Base-by-base conservation (phyloP, 1,140 invertebrate species). In the Lordiphosa stackelbergi region DNA sequence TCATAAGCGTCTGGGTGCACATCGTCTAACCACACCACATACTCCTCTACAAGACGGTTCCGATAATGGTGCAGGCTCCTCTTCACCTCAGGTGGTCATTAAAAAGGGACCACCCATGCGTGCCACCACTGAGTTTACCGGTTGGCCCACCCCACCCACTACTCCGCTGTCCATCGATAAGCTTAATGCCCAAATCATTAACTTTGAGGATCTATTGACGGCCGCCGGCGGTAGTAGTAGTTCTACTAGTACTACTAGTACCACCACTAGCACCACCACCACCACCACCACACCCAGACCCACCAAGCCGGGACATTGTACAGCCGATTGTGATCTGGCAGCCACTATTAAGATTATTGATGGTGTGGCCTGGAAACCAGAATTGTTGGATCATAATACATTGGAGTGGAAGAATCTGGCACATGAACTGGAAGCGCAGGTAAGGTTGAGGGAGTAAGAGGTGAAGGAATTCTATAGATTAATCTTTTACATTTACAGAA, bases 81-180 rank as follows among this genome's bases (percentile, higher is more conserved):
- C 78, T 37, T 86, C 88, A 1, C 90, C 92, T 1, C 88, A 90
- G 0, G 92, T 93, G 4, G 91, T 91, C 35, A 95, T 95, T 66
- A 92, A 93, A 51, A 95, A 94, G 87, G 94, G 94, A 60, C 95
- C 94, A 91, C 94, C 95, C 1, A 91, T 90, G 7, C 95, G 95
- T 87, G 92, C 93, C 42, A 95, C 94, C 10, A 96, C 95, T 2
- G 94, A 95, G 85, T 96, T 96, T 73, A 95, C 94, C 7, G 95
- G 95, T 11, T 96, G 95, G 95, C 94, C 95, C 8, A 94, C 94
- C 5, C 91, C 93, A 4, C 93, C 94, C 1, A 95, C 95, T 0
- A 95, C 94, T 0, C 94, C 94, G 5, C 93, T 95, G 45, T 95
- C 94, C 0, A 93, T 95, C 38, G 94, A 95, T 78, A 94, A 94